These are phyloP conservation scores for Operophtera brumata DNA, from an alignment of 2,888 invertebrate genomes.

Conservation along the genomic window DNA sequence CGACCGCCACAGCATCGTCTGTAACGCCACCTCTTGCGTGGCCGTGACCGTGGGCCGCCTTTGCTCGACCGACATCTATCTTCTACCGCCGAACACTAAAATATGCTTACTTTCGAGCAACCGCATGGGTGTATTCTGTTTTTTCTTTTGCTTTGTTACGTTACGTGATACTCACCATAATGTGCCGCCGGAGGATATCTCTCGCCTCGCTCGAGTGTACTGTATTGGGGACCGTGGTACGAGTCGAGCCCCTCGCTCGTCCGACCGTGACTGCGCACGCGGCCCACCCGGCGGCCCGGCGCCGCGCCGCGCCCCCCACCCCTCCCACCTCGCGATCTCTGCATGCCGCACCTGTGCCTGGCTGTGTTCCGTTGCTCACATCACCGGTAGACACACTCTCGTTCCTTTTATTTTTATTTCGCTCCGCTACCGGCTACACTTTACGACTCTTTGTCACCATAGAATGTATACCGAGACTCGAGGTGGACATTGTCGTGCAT, in stretches of 20 bases:
- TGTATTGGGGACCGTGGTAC: conserved; percentile 45
- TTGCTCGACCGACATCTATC: conserved; percentile 51
- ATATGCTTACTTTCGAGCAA: conserved; percentile 66
- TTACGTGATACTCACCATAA: conserved; percentile 69
- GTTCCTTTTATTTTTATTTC: conserved; percentile 73
- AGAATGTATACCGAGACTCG: conserved; percentile 68
- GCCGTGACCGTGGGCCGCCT: conserved; percentile 54
- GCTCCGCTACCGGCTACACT: conserved; percentile 78
- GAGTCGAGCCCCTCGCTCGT: conserved; percentile 46
- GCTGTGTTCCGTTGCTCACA: conserved; percentile 81
- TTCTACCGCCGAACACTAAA: conserved; percentile 57
- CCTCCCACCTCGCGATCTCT: conserved; percentile 74
- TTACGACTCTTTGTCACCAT: conserved; percentile 68
- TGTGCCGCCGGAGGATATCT: conserved; percentile 68
- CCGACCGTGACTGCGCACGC: conserved; percentile 28
- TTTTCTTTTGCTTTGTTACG: conserved; percentile 81
- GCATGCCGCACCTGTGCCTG: conserved; percentile 78
- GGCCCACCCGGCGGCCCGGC: conserved; percentile 40
- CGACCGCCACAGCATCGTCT: conserved; percentile 41
- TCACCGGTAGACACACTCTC: conserved; percentile 77
- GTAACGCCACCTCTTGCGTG: conserved; percentile 52
- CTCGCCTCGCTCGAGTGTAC: conserved; percentile 58
- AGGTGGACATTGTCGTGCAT: conserved; percentile 79
- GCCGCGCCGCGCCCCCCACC: conserved; percentile 65
- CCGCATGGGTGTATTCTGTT: conserved; percentile 77